Evolutionary conservation across 2,113 vertebrate genomes (phyloP), one percentile per base, ranked within the genome.

Genomic region (Percopsis transmontana): DNA sequence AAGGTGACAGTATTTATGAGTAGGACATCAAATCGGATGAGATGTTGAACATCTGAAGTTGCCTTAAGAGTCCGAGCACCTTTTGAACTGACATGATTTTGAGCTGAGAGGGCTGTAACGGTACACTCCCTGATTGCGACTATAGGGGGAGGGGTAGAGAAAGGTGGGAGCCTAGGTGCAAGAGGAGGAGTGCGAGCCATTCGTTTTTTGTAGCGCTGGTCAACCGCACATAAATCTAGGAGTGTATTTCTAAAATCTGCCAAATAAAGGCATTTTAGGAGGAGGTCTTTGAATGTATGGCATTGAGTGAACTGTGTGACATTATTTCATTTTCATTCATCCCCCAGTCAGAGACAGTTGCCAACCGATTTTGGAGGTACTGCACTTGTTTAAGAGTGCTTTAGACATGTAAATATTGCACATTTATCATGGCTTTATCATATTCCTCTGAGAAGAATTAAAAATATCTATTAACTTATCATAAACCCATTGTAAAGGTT

Each of bases 391-490:
- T n/a, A 23, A 14, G 39, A 52, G 53, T 53, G 14, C 53, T 71
- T 74, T 62, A n/a, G 27, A 74, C 50, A 50, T 87, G 79, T 78
- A 85, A 77, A 84, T 82, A 75, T 72, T 58, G 44, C 66, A 70
- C 63, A 66, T 74, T 67, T 57, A 58, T 71, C 9, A 48, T 60
- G 50, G n/a, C 42, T 79, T 66, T 48, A 44, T 39, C 8, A 14
- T 66, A 66, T 74, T 72, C 38, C 47, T 76, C 33, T 33, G 33
- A 8, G 33, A 57, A 11, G 48, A 14, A 58, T 74, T 62, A 45
- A 47, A 44, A 58, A n/a, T 65, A 60, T 18, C 16, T 39, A 53
- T 16, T 14, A 21, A 48, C 27, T 59, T 23, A 21, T 8, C 5
- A 73, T 64, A 23, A 66, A 44, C n/a, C 48, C 20, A 19, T 18